phyloP scores from a whole-genome alignment of 2,888 invertebrate genomes.

The Antheraea yamamai region DNA sequence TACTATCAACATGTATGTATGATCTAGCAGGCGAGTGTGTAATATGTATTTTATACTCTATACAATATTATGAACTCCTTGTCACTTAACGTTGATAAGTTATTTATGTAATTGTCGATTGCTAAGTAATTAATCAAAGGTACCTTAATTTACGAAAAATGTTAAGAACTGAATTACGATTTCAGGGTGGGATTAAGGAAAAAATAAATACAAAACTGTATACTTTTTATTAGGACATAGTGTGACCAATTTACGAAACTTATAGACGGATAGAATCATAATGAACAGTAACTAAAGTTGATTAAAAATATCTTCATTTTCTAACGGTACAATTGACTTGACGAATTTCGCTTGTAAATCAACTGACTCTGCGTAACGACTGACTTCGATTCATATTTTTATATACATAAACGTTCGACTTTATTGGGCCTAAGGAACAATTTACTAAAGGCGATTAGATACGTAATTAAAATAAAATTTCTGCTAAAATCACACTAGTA shows the following conservation, averaged over 20 bases:
- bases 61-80: background rate
- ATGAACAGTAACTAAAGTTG: background rate
- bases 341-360: background rate
- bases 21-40: background rate
- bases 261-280: background rate
- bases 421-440: too few species aligned
- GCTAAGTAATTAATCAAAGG: slow-evolving; percentile 1
- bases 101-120: background rate
- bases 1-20: background rate
- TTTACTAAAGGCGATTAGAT: too few species aligned
- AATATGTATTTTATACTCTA: background rate
- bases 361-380: background rate
- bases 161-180: background rate
- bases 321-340: background rate
- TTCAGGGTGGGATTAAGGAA: background rate
- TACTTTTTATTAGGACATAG: background rate
- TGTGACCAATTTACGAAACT: background rate
- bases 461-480: too few species aligned
- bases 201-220: background rate
- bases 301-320: background rate
- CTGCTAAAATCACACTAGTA: too few species aligned
- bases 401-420: too few species aligned
- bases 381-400: too few species aligned
- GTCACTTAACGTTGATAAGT: background rate
- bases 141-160: slow-evolving; percentile 1